Evolutionary conservation across 2,888 invertebrate species (phyloP).

Genomic region (Xylophagus ater): DNA sequence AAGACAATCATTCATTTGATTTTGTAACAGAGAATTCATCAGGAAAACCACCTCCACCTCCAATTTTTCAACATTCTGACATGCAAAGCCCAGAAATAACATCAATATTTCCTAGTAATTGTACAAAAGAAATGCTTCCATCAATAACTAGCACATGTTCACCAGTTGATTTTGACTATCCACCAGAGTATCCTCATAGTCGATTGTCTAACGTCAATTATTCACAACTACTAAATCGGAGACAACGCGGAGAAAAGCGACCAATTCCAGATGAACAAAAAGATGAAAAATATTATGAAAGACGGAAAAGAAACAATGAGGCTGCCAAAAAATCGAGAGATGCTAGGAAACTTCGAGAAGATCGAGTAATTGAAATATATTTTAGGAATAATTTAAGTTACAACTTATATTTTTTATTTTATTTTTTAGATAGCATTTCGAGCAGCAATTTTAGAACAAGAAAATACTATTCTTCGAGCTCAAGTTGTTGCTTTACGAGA

Average conservation of each 20-base stretch:
- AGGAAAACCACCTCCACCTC: slow-evolving; percentile 12
- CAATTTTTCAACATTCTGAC: slow-evolving; percentile 3
- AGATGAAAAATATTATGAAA: slow-evolving; percentile 81
- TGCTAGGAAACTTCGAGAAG: slow-evolving; percentile 75
- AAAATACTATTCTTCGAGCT: slow-evolving; percentile 74
- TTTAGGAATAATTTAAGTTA: not conserved
- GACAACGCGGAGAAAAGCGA: slow-evolving; percentile 70
- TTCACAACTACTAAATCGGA: slow-evolving; percentile 32
- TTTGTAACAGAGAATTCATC: slow-evolving; percentile 5
- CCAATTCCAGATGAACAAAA: slow-evolving; percentile 80
- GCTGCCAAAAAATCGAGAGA: slow-evolving; percentile 89
- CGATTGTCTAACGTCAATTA: slow-evolving; percentile 33
- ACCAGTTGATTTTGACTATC: slow-evolving; percentile 6
- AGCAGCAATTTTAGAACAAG: slow-evolving; percentile 75
- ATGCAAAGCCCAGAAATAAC: slow-evolving; percentile 4
- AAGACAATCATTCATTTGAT: slow-evolving; percentile 17
- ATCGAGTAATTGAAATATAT: slow-evolving; percentile 48
- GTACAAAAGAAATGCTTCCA: slow-evolving; percentile 1
- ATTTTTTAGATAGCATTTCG: slow-evolving; percentile 60
- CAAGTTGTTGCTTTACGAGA: slow-evolving; percentile 70
- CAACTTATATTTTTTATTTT: not conserved
- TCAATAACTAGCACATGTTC: slow-evolving; percentile 7
- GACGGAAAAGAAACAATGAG: slow-evolving; percentile 76
- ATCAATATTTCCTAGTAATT: slow-evolving; percentile 6
- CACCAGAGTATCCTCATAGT: slow-evolving; percentile 22